Base-by-base conservation (phyloP, 2,797 vertebrate genomes). In the Rhynchotus rufescens region DNA sequence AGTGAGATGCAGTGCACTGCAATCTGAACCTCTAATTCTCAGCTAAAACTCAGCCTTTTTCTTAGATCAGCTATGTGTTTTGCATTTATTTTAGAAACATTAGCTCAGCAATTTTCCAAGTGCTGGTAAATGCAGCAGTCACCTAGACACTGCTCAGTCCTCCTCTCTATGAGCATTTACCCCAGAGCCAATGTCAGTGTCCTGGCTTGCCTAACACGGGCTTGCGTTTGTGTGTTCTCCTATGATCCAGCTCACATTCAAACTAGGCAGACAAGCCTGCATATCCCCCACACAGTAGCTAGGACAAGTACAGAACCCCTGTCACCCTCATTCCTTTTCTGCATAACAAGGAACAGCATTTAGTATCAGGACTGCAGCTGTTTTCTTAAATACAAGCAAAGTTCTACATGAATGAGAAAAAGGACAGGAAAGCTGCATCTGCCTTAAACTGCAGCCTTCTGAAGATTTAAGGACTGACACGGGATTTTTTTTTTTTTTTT, bases 211-310 rank as follows among this genome's bases (percentile, higher is more conserved):
- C 77, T n/a, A 10, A 74, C n/a, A 64, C 4, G 1, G 30, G 34
- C n/a, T 84, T 49, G 30, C 38, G 19, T 30, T 4, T 26, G 42
- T 38, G 76, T 76, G 81, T 1, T 74, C n/a, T 28, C 51, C 42
- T 25, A 30, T 7, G 16, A 32, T 75, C 59, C 0, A 0, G 22
- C 61, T 61, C 56, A 38, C 2, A 0, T 5, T 40, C 59, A 80
- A 40, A 49, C 22, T 42, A 80, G 65, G 75, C 65, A 83, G 76
- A 40, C 54, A 78, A 56, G 38, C 0, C 11, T 42, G 61, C 66
- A 66, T 6, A 0, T 21, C 60, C 84, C 64, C 59, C 90, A 65
- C 52, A 22, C 69, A 62, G 76, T 7, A 84, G 65, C 6, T 40
- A 66, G 73, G 78, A 64, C 82, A 89, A 62, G 36, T 1, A 56